Conservation (phyloP, 2,113 vertebrate genomes). For the Tragelaphus imberbis region DNA sequence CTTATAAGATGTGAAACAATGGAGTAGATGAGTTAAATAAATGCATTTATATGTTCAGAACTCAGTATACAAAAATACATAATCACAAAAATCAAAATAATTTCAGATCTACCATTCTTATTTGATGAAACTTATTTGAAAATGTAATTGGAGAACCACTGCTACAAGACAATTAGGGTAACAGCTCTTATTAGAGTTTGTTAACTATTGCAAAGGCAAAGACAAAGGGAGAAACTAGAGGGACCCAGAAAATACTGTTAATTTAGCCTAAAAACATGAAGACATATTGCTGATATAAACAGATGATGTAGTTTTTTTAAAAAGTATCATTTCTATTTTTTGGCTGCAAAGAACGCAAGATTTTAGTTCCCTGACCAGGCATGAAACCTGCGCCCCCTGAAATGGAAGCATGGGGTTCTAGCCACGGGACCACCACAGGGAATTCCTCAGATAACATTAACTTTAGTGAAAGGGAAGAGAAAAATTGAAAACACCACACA, state of each 20-base stretch:
- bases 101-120: slow-evolving; percentile 7
- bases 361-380: not conserved
- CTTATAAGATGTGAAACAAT: slow-evolving; percentile 5
- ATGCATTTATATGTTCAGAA: slow-evolving; percentile 17
- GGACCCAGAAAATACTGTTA: not conserved
- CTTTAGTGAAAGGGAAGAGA: not conserved
- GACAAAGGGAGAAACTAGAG: not conserved
- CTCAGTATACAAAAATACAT: not conserved
- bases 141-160: not conserved
- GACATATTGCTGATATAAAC: not conserved
- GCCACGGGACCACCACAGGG: not conserved
- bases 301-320: not conserved
- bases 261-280: not conserved
- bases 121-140: slow-evolving; percentile 1
- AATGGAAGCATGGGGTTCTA: not conserved
- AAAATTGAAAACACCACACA: slow-evolving; percentile 8
- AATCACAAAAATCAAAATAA: slow-evolving; percentile 20
- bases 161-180: not conserved
- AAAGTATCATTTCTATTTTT: not conserved
- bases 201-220: slow-evolving; percentile 29
- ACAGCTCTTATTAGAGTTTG: not conserved
- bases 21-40: not conserved
- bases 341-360: not conserved
- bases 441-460: not conserved
- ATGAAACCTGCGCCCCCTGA: not conserved